Percentiles rank a stretch among this genome's conserved stretches.
Evolutionary conservation across 2,113 vertebrate genomes (phyloP).

Genomic region (Galbula dea): DNA sequence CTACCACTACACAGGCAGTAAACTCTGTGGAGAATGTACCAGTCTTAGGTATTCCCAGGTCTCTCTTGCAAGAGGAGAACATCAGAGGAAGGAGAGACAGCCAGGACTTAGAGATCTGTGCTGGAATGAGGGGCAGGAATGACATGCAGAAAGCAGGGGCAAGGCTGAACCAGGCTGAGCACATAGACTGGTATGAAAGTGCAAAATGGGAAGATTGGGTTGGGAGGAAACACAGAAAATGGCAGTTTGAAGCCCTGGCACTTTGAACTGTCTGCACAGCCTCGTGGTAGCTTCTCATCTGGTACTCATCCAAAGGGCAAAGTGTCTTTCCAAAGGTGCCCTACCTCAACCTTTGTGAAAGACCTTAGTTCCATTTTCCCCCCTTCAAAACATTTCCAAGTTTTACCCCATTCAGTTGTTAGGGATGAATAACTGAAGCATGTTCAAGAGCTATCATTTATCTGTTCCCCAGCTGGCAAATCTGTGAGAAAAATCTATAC

Average conservation of each 20-base stretch:
- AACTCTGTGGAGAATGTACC: not conserved
- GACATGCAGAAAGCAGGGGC: not conserved
- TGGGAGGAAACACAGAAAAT: not conserved
- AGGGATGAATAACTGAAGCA: not conserved
- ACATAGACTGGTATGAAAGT: slow-evolving; percentile 8
- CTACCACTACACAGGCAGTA: not conserved
- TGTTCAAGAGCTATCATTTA: not conserved
- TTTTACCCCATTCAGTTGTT: slow-evolving; percentile 2
- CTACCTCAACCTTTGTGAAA: not conserved
- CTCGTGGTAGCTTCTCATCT: not conserved
- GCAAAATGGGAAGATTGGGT: not conserved
- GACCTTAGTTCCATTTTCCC: not conserved
- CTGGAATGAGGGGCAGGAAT: not conserved
- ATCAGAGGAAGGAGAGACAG: not conserved
- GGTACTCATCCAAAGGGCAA: not conserved
- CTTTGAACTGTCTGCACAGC: not conserved
- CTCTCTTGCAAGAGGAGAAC: not conserved
- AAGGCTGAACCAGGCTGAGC: not conserved
- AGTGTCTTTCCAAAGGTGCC: not conserved
- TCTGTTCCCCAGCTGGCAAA: not conserved
- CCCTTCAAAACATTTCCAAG: not conserved
- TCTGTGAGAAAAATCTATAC: not conserved
- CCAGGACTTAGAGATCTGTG: not conserved
- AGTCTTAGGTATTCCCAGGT: not conserved
- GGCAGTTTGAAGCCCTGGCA: not conserved